A percentile compares a stretch with the other conserved stretches of the same genome.
phyloP scores from a whole-genome alignment of 2,797 vertebrate species.

The Pelodytes ibericus region DNA sequence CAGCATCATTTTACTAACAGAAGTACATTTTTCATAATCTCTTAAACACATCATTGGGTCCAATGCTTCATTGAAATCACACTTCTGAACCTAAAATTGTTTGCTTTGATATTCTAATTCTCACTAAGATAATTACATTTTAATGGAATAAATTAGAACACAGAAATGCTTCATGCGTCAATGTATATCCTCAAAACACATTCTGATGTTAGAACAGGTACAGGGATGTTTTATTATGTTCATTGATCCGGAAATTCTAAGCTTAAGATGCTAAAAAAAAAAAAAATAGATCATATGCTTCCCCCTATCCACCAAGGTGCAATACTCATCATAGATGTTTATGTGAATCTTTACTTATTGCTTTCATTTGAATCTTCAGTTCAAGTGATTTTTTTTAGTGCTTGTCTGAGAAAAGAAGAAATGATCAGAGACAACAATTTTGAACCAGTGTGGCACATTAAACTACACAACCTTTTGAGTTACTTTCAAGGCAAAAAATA shows the following conservation, averaged over 20 bases:
- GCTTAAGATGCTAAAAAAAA: not conserved
- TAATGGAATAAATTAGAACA: slow-evolving; percentile 33
- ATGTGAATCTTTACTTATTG: too few species aligned
- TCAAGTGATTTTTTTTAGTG: too few species aligned
- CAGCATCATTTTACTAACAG: too few species aligned
- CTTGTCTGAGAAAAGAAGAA: too few species aligned
- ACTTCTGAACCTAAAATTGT: slow-evolving; percentile 16
- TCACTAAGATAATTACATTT: slow-evolving; percentile 39
- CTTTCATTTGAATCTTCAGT: too few species aligned
- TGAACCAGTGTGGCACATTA: too few species aligned
- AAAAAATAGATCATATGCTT: too few species aligned
- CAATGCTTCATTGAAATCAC: slow-evolving; percentile 16
- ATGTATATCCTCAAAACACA: slow-evolving; percentile 29
- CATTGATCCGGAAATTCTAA: slow-evolving; percentile 19
- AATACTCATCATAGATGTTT: too few species aligned
- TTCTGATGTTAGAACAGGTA: slow-evolving; percentile 13
- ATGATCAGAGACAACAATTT: too few species aligned
- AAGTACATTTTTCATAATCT: not conserved
- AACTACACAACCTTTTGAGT: too few species aligned
- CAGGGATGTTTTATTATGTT: slow-evolving; percentile 13
- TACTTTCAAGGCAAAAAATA: too few species aligned
- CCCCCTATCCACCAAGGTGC: too few species aligned
- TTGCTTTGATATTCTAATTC: slow-evolving; percentile 34
- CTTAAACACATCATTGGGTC: slow-evolving; percentile 5
- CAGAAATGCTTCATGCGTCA: slow-evolving; percentile 32